phyloP scores from a whole-genome alignment of 2,888 invertebrate species.

The Eurois occulta region DNA sequence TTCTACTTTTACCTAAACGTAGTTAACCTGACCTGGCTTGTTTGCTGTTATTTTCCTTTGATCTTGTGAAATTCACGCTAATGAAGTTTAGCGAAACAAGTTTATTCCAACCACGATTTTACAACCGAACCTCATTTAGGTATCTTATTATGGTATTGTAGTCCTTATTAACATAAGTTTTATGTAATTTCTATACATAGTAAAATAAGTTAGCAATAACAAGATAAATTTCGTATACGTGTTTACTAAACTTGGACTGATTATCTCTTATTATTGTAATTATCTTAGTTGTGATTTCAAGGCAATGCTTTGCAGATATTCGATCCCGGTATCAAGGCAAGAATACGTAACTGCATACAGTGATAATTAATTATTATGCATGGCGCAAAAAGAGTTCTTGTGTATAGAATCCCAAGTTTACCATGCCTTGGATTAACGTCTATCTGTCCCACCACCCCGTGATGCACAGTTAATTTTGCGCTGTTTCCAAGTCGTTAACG shows the following conservation, averaged over 20 bases:
- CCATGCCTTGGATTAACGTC: conserved; percentile 72
- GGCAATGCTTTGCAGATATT: conserved; percentile 74
- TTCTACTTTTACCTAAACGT: conserved; percentile 55
- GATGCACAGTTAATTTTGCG: conserved; percentile 79
- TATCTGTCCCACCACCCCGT: conserved; percentile 71
- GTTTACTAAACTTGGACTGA: conserved; percentile 37
- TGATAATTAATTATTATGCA: conserved; percentile 77
- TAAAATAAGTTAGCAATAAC: conserved; percentile 8
- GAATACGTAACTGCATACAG: conserved; percentile 69
- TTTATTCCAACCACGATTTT: conserved; percentile 33
- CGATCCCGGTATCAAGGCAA: conserved; percentile 76
- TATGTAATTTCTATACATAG: background rate
- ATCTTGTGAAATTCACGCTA: conserved; percentile 42
- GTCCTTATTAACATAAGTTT: background rate
- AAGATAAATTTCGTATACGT: background rate
- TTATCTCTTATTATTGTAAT: conserved; percentile 62
- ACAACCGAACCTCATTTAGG: conserved; percentile 18
- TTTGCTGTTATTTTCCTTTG: conserved; percentile 44
- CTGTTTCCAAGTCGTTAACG: conserved; percentile 70
- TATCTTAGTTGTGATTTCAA: conserved; percentile 68
- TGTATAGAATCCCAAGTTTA: conserved; percentile 70
- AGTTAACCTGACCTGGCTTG: conserved; percentile 42
- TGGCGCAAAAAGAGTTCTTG: conserved; percentile 66
- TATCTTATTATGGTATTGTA: conserved; percentile 6
- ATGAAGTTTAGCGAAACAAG: conserved; percentile 27